These are phyloP conservation scores for Phragmatobia fuliginosa DNA, from an alignment of 2,888 invertebrate species.

Conservation along the genomic window DNA sequence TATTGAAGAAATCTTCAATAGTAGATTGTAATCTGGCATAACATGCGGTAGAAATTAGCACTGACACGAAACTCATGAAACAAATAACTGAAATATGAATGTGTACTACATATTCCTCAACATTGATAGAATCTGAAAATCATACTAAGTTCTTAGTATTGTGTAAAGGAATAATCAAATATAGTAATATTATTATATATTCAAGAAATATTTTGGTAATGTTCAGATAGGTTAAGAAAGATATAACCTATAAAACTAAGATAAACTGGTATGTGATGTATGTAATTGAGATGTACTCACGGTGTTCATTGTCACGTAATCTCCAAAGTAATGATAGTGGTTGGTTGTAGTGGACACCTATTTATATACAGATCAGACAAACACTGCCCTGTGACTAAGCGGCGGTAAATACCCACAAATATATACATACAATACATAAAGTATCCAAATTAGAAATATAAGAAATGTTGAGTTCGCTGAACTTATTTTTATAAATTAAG, in stretches of 20 bases:
- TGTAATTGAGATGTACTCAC: slow-evolving; percentile 59
- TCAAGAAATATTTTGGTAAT: not conserved
- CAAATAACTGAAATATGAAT: no score
- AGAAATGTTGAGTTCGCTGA: not conserved
- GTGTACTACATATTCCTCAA: not conserved
- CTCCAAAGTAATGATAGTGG: slow-evolving; percentile 56
- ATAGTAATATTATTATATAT: not conserved
- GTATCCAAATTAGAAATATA: slow-evolving; percentile 1
- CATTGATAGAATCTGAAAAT: not conserved
- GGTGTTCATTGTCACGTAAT: slow-evolving; percentile 73
- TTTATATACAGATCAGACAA: slow-evolving; percentile 60
- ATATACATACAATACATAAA: slow-evolving; percentile 12
- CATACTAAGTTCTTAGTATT: no score
- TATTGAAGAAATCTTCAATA: not conserved
- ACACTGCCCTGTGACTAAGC: slow-evolving; percentile 57
- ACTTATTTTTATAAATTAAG: not conserved
- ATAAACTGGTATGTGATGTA: not conserved
- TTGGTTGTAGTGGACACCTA: slow-evolving; percentile 52
- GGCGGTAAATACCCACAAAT: slow-evolving; percentile 66
- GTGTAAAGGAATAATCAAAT: not conserved
- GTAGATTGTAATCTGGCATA: not conserved
- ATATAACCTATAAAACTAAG: not conserved
- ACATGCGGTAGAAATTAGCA: not conserved
- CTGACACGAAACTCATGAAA: no score
- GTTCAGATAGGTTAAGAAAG: not conserved